Evolutionary conservation across 2,113 vertebrate genomes (phyloP), one percentile per base, ranked within the genome.

Genomic region (Tonatia bakeri): DNA sequence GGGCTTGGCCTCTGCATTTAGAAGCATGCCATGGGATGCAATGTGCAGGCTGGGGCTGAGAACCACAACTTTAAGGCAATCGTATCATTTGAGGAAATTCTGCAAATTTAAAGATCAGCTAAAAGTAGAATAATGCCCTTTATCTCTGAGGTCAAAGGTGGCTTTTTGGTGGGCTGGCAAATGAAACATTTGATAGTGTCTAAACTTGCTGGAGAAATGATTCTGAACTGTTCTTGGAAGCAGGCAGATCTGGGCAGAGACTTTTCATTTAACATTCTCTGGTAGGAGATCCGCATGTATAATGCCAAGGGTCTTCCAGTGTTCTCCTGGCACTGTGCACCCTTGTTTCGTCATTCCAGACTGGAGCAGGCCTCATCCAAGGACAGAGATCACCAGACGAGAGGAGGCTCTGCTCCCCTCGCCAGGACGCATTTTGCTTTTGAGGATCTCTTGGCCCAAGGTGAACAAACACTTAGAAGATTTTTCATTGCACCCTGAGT

Each of bases 251-350:
- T 36, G 20, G 38, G 38, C 19, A 40, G 15, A 36, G 33, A 8
- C 67, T 20, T n/a, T n/a, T 67, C 20, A 24, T 3, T 33, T 22
- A 38, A 43, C 16, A 52, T 4, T 38, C 6, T 16, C 19, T 5
- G 43, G 4, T 20, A 45, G 31, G 38, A 61, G 26, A n/a, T 2
- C 17, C 0, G 0, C 5, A 1, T 0, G n/a, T 31, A 59, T 24
- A 9, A 10, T 7, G 28, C 54, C 0, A 0, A 67, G 28, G 54
- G n/a, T 20, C 43, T 70, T n/a, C 70, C 5, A 15, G 15, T 0
- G 7, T 20, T 24, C 56, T 9, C 12, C 65, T 6, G n/a, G 80
- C 38, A n/a, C 56, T 16, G 16, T 1, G 72, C 16, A 40, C 54
- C 81, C 61, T 28, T 1, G 5, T 52, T 28, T 79, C 54, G 47